These are phyloP conservation scores for Pseudomugil tenellus DNA, from an alignment of 2,797 vertebrate genomes.

Conservation along the genomic window DNA sequence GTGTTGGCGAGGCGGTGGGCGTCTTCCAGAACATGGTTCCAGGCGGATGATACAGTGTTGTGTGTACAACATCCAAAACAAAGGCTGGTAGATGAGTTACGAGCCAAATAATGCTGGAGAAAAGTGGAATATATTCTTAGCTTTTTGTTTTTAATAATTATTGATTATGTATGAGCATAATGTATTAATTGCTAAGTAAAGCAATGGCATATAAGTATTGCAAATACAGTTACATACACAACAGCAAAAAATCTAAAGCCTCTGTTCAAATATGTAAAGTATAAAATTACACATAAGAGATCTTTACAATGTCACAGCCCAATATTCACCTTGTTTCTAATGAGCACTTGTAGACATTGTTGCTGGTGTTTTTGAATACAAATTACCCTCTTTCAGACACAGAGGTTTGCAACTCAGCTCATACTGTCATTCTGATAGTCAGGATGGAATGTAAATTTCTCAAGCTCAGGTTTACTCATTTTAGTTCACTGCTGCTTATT, in stretches of 20 bases:
- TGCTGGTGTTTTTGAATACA: conserved; percentile 64
- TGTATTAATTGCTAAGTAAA: neutral
- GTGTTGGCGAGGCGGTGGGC: conserved; percentile 63
- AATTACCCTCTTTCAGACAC: conserved; percentile 61
- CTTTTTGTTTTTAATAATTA: conserved; percentile 23
- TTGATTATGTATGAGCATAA: neutral
- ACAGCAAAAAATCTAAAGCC: conserved; percentile 41
- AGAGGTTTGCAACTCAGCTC: conserved; percentile 56
- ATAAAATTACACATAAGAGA: conserved; percentile 58
- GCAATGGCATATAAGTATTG: neutral
- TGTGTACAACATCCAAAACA: conserved; percentile 25
- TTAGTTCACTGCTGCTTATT: conserved; percentile 48
- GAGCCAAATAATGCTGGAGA: conserved; percentile 15
- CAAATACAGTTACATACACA: conserved; percentile 13
- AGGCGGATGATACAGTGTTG: conserved; percentile 37
- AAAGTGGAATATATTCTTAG: conserved; percentile 19
- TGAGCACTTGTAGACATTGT: conserved; percentile 66
- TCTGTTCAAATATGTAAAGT: conserved; percentile 58
- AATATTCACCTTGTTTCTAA: conserved; percentile 68
- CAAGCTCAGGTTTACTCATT: conserved; percentile 44
- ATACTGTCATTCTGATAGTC: conserved; percentile 72
- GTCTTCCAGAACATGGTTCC: conserved; percentile 44
- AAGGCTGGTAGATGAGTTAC: conserved; percentile 30
- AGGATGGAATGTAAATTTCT: conserved; percentile 51
- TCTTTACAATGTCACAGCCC: conserved; percentile 53